phyloP scores from a whole-genome alignment of 2,797 vertebrate genomes.

The Falco naumanni region DNA sequence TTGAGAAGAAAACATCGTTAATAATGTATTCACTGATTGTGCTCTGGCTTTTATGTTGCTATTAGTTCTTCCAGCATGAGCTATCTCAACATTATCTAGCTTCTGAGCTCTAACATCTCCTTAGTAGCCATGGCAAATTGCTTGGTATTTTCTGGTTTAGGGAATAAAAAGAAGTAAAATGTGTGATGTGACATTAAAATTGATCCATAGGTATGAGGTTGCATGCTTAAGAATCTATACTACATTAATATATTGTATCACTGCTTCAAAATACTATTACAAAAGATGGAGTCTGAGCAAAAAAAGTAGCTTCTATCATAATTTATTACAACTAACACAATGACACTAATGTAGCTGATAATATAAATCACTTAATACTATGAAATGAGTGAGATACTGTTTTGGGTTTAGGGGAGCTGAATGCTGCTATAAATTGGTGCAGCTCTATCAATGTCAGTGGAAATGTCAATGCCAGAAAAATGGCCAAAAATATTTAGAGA shows the following conservation, averaged over 20 bases:
- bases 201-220: background rate
- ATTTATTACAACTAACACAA: background rate
- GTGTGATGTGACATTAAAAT: background rate
- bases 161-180: background rate
- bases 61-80: background rate
- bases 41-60: constrained; percentile 2
- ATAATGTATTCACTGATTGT: constrained; percentile 42
- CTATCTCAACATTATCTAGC: background rate
- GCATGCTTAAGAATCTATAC: background rate
- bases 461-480: background rate
- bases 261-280: background rate
- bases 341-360: background rate
- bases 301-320: background rate
- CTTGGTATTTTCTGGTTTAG: background rate
- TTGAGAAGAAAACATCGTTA: constrained; percentile 46
- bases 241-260: background rate
- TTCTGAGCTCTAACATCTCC: background rate
- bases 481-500: background rate
- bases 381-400: background rate
- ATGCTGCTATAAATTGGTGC: background rate
- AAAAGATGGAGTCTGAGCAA: background rate
- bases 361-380: background rate
- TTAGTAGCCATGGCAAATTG: background rate
- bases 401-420: background rate
- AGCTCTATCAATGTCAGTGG: background rate